Evolutionary conservation across 1,140 invertebrate genomes (phyloP), one percentile per base, ranked within the genome.

Genomic region (Mamestra configurata): DNA sequence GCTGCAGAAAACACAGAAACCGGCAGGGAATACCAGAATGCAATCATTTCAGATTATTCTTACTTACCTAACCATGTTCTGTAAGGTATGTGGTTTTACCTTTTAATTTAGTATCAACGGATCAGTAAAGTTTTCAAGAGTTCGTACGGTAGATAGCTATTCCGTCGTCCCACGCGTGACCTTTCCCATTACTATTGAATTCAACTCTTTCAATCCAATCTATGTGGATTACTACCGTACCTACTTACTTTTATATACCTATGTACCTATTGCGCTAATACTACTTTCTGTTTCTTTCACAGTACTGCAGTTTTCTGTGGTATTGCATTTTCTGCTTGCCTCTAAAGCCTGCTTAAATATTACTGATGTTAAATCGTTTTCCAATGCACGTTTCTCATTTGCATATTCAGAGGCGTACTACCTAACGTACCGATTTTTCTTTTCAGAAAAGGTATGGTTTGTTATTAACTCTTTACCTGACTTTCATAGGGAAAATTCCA

Each of bases 101-200:
- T 37, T 40, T 37, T 4, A 20, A 1, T 37, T 2, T 40, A 7
- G 11, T 35, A 59, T 43, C 18, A 75, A 46, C 22, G 51, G 51
- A 40, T 75, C n/a, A 75, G 2, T 40, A 24, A 75, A 75, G 13
- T 43, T 75, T 59, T 20, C 27, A 27, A 37, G 35, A 66, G 37
- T 49, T 18, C 31, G 11, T 22, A n/a, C 37, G 13, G n/a, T n/a
- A 24, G 8, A 6, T 70, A 31, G 1, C 18, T 37, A 11, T 59
- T 40, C 53, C 10, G 7, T 0, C 31, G 20, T 22, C 53, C 71
- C 71, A 75, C 53, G 53, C 35, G 22, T 43, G 71, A 57, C 71
- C 71, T 73, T 73, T 59, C 31, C 18, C 8, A 57, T 43, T 59
- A 71, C 27, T 53, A 71, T 31, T 53, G 24, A 71, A 71, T 53